Percentiles rank a stretch among this genome's conserved stretches.
Evolutionary conservation across 1,140 invertebrate species (phyloP).

Genomic region (Littorina saxatilis): DNA sequence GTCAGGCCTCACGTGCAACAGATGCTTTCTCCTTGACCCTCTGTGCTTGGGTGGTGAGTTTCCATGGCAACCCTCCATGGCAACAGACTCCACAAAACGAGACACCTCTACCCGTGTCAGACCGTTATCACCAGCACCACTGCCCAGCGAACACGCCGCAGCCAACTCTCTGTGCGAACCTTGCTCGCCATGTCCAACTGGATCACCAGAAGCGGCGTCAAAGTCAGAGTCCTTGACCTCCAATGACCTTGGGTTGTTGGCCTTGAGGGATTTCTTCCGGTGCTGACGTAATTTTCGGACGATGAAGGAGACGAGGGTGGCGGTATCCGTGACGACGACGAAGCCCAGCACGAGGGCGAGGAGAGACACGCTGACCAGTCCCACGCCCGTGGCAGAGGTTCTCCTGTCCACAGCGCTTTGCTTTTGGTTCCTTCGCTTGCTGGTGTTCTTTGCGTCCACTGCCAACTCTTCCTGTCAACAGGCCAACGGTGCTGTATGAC

Average conservation of each 20-base stretch:
- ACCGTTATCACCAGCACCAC: neutral
- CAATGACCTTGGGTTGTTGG: neutral
- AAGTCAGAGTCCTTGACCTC: neutral
- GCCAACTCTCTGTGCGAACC: neutral
- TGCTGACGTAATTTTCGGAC: neutral
- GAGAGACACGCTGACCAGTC: neutral
- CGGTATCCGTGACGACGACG: constrained; percentile 10
- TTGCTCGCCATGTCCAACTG: too few relatives aligned
- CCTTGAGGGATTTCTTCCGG: neutral
- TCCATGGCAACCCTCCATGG: neutral
- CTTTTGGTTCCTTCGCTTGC: neutral
- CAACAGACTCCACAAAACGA: constrained; percentile 6
- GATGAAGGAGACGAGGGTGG: constrained; percentile 22
- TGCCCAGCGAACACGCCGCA: neutral
- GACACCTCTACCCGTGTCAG: neutral
- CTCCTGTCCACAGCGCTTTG: neutral
- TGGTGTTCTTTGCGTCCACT: constrained; percentile 12
- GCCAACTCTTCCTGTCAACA: constrained; percentile 25
- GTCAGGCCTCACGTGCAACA: constrained; percentile 26
- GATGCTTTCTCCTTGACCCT: constrained; percentile 28
- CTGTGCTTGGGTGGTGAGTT: neutral
- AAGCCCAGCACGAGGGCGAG: constrained; percentile 4
- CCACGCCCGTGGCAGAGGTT: constrained; percentile 13
- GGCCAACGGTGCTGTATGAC: too few relatives aligned
- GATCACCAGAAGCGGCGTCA: neutral